Evolutionary conservation across 2,888 invertebrate genomes (phyloP), one percentile per base, ranked within the genome.

Genomic region (Lumbricus terrestris): DNA sequence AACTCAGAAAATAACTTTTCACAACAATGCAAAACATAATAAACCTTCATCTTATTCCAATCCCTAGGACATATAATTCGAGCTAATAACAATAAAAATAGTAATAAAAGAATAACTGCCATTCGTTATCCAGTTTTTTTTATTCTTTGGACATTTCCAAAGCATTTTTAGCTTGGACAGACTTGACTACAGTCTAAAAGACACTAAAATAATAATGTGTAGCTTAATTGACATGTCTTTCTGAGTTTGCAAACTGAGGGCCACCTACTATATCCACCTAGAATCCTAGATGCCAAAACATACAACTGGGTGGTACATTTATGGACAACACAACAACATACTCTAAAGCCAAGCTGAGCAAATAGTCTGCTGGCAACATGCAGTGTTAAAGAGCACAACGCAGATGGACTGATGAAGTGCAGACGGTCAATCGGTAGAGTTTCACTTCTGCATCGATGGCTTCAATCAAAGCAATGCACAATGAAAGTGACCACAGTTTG

Each of bases 241-340:
- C n/a, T 8, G n/a, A n/a, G 29, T 69, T 69, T n/a, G n/a, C 69
- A 69, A 69, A 11, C 69, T 69, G n/a, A 69, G 0, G 11, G 69
- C 69, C 69, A 69, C 69, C 29, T 29, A 69, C n/a, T 69, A 5
- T 69, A 29, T 69, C n/a, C 69, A 69, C 69, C n/a, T n/a, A n/a
- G n/a, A n/a, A n/a, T n/a, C n/a, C n/a, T n/a, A n/a, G n/a, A 69
- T 69, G 69, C 69, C 69, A 69, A 69, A 69, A 69, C n/a, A 69
- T 29, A 29, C 47, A 5, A 69, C 69, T n/a, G n/a, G 47, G 20
- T 47, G 47, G 47, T 23, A 69, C n/a, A n/a, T n/a, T n/a, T n/a
- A n/a, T n/a, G n/a, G n/a, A n/a, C 13, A n/a, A 69, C n/a, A 69
- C 23, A 20, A 11, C 16, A 42, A 42, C 29, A 5, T n/a, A n/a